Evolutionary conservation across 2,888 invertebrate species (phyloP).

Genomic region (Pasiphila rectangulata): DNA sequence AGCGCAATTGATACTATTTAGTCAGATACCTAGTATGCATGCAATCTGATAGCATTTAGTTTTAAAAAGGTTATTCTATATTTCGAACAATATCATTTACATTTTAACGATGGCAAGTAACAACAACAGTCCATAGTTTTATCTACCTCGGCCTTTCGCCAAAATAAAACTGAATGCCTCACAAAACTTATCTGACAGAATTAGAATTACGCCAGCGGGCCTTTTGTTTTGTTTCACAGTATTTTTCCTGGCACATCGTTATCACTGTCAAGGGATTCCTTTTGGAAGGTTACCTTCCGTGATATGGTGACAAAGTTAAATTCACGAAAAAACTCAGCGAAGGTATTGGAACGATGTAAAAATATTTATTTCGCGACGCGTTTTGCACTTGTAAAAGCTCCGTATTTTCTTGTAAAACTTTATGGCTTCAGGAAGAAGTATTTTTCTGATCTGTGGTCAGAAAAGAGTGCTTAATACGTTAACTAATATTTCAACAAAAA

Average conservation of each 20-base stretch:
- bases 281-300: slow-evolving; percentile 51
- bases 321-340: slow-evolving; percentile 34
- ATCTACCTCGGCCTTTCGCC: background rate
- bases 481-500: too few species aligned
- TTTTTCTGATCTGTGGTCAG: too few species aligned
- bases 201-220: slow-evolving; percentile 31
- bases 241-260: slow-evolving; percentile 54
- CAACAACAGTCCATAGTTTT: too few species aligned
- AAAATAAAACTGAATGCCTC: slow-evolving; percentile 23
- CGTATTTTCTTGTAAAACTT: background rate
- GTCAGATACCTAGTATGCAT: too few species aligned
- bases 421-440: background rate
- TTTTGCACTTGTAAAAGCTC: background rate
- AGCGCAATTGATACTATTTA: too few species aligned
- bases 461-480: too few species aligned
- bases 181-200: slow-evolving; percentile 30
- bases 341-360: slow-evolving; percentile 12
- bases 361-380: slow-evolving; percentile 2
- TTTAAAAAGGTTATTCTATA: too few species aligned
- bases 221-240: slow-evolving; percentile 50
- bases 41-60: too few species aligned
- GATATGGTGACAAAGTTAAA: slow-evolving; percentile 59
- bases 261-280: slow-evolving; percentile 56
- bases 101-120: too few species aligned
- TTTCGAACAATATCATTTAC: background rate